phyloP scores from a whole-genome alignment of 2,797 vertebrate genomes.

The Phaenicophaeus curvirostris region DNA sequence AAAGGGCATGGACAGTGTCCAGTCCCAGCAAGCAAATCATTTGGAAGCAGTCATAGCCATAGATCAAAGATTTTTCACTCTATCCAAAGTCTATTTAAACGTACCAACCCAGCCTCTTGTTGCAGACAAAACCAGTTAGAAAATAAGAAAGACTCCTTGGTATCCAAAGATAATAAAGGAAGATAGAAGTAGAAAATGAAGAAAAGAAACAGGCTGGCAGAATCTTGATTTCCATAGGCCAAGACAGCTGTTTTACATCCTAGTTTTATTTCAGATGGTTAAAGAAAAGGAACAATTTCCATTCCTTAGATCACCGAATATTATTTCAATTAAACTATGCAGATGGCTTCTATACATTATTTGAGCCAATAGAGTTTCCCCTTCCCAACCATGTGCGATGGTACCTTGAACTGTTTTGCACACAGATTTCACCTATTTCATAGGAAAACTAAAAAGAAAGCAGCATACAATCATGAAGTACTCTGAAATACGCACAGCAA shows the following conservation, averaged over 20 bases:
- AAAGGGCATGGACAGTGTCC: slow-evolving; percentile 87
- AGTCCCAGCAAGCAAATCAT: slow-evolving; percentile 88
- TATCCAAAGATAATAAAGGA: slow-evolving; percentile 84
- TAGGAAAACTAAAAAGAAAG: slow-evolving; percentile 20
- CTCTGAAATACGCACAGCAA: neutral
- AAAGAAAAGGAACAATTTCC: slow-evolving; percentile 71
- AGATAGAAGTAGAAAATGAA: slow-evolving; percentile 78
- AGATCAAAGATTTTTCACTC: slow-evolving; percentile 92
- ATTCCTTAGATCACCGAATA: slow-evolving; percentile 75
- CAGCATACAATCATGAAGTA: neutral
- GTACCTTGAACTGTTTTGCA: slow-evolving; percentile 19
- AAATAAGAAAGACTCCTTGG: slow-evolving; percentile 83
- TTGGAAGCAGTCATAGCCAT: slow-evolving; percentile 85
- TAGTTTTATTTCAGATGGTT: slow-evolving; percentile 71
- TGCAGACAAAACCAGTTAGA: slow-evolving; percentile 80
- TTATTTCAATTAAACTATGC: slow-evolving; percentile 73
- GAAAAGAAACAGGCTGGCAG: slow-evolving; percentile 81
- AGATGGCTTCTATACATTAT: slow-evolving; percentile 60
- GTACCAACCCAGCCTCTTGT: slow-evolving; percentile 71
- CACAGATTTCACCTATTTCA: slow-evolving; percentile 13
- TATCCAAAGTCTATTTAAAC: slow-evolving; percentile 78
- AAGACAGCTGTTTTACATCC: slow-evolving; percentile 79
- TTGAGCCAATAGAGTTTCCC: slow-evolving; percentile 31
- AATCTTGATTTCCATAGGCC: slow-evolving; percentile 72
- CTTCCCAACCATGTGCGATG: neutral